Evolutionary conservation across 2,113 vertebrate species (phyloP), one percentile per base, ranked within the genome.

Genomic region (Gasterosteus aculeatus): DNA sequence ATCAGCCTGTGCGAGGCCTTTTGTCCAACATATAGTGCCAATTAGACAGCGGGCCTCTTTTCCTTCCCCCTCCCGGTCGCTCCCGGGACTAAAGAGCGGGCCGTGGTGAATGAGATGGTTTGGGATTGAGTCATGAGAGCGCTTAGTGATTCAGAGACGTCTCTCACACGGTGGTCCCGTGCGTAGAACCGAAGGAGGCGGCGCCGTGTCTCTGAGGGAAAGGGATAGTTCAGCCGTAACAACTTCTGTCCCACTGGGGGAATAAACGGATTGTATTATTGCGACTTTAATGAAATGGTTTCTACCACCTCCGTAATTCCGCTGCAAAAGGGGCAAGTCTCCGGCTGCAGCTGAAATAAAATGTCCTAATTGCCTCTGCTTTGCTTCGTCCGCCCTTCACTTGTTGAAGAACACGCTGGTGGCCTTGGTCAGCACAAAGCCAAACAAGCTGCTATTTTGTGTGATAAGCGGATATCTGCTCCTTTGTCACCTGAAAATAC

Each of bases 91-190:
- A 19, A 51, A 31, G 15, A 19, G 47, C 0, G 19, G 72, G 72
- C 49, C 14, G 70, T 75, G 75, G 31, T 16, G 69, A 35, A 59
- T 10, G 60, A 61, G 31, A 58, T 60, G 54, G 65, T 69, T 76
- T 70, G 3, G 15, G 69, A 51, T 66, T 68, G 84, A 85, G 80
- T 87, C 86, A 85, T 15, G 5, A 33, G 35, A 57, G 41, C 57
- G 46, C 31, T 39, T 4, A n/a, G 65, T 56, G 68, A 81, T 59
- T 86, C 75, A 72, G 72, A 83, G 41, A 49, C 39, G 33, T 57
- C 42, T 69, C 70, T 19, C 66, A 6, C 75, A 69, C n/a, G 83
- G 75, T 87, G 83, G 63, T 75, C 80, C 78, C 14, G 33, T 66
- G 22, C 22, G 73, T 9, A 56, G 58, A 58, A 15, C 3, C 57